These are phyloP conservation scores for Actinernus sp. DNA, from an alignment of 92 coral and sea anemone species.

Conservation along the genomic window DNA sequence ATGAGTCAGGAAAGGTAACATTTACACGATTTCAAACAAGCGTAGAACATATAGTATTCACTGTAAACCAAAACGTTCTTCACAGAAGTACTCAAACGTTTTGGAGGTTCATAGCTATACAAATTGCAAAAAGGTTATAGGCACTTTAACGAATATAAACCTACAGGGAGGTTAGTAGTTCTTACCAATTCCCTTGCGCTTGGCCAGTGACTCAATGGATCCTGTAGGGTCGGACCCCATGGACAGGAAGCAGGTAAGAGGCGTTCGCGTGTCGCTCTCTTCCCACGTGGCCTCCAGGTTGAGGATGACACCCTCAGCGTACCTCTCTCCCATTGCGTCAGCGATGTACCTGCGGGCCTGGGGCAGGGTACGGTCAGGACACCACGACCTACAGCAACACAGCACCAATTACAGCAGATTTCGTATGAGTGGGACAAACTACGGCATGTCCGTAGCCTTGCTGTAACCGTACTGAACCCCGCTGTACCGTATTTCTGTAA, in stretches of 20 bases:
- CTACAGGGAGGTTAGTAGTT: neutral
- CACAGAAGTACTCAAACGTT: too few species aligned
- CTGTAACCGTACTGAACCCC: too few species aligned
- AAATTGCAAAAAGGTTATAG: too few species aligned
- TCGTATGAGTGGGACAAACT: too few species aligned
- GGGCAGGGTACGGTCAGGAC: slow-evolving; percentile 92
- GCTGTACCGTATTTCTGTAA: too few species aligned
- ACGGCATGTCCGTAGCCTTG: too few species aligned
- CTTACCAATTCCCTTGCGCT: slow-evolving; percentile 86
- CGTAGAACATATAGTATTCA: too few species aligned
- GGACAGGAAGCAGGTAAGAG: slow-evolving; percentile 88
- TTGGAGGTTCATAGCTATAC: too few species aligned
- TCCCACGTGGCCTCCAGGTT: slow-evolving; percentile 95
- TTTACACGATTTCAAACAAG: too few species aligned
- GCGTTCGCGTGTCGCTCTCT: slow-evolving; percentile 82
- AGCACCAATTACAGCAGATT: too few species aligned
- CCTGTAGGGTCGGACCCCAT: slow-evolving; percentile 97
- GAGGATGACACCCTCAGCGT: slow-evolving; percentile 91
- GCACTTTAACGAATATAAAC: neutral
- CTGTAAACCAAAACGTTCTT: too few species aligned
- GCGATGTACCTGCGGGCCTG: slow-evolving; percentile 92
- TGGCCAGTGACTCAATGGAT: slow-evolving; percentile 85
- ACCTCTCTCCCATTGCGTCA: slow-evolving; percentile 87
- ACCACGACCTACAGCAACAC: slow-evolving; percentile 79
- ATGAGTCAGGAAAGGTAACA: too few species aligned